These are phyloP conservation scores for Stigmatopora nigra DNA, from an alignment of 2,113 vertebrate species.

Conservation along the genomic window DNA sequence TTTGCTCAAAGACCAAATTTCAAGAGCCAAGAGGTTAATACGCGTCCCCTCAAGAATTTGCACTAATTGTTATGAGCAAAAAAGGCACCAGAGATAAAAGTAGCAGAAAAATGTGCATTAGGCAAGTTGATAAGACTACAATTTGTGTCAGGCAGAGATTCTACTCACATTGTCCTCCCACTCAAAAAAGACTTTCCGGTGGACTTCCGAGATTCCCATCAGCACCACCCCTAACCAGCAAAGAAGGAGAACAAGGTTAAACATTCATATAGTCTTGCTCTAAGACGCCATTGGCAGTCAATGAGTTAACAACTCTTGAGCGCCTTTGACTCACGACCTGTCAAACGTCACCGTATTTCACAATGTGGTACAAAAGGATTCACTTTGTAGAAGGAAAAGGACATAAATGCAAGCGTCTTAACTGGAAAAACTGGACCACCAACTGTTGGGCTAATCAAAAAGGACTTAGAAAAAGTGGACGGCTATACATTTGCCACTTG, in stretches of 20 bases:
- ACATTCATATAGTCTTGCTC: no score
- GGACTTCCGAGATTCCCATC: conserved; percentile 85
- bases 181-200: conserved; percentile 85
- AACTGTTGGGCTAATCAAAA: conserved; percentile 44
- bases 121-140: neutral
- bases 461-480: conserved; percentile 25
- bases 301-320: neutral
- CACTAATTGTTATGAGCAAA: conserved; percentile 6
- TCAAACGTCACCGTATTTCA: neutral
- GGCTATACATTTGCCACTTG: conserved; percentile 21
- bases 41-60: no score
- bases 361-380: conserved; percentile 14
- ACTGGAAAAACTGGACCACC: conserved; percentile 44
- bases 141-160: conserved; percentile 1
- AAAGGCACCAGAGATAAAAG: conserved; percentile 11
- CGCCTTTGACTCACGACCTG: neutral
- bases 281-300: neutral
- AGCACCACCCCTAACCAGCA: conserved; percentile 80
- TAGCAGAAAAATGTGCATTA: conserved; percentile 6
- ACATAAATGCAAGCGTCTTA: conserved; percentile 12
- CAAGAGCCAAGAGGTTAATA: no score
- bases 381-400: conserved; percentile 10
- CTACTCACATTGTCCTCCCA: conserved; percentile 88
- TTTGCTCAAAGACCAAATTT: no score
- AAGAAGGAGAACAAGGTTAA: neutral